Evolutionary conservation across 2,113 vertebrate genomes (phyloP), one percentile per base, ranked within the genome.

Genomic region (Elaphurus davidianus): DNA sequence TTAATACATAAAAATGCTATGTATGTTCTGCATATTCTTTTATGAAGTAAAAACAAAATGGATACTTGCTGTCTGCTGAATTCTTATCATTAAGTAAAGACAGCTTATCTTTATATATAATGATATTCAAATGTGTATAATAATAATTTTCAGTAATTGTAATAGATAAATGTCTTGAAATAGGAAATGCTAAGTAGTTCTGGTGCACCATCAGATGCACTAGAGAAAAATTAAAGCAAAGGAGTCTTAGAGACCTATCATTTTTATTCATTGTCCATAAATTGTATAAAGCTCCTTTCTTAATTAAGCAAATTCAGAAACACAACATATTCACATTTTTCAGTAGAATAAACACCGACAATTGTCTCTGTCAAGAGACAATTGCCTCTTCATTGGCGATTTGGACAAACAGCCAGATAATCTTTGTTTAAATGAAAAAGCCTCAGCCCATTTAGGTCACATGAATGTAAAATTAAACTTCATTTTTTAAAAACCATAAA

Each of bases 301-400:
- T 59, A 94, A 93, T 94, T 88, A 89, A 96, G 45, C 9, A 92
- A 95, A 90, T 89, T 93, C 27, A 96, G 79, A 93, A 81, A 82
- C 47, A 64, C 15, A 96, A 74, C 86, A 64, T 86, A 88, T 60
- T 87, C 76, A 55, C 90, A 97, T 87, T 97, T 96, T 96, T 95
- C 88, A 94, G 45, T 93, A 89, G 50, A 97, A 91, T 95, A 94
- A 91, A 71, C 23, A 85, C 23, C 17, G 54, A 92, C 85, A 98
- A 84, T 96, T 93, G 6, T 90, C 47, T 96, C 33, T 94, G 28
- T 83, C 60, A 87, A 27, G 30, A 87, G 59, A 94, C 33, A 87
- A 54, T 55, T 91, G 16, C 60, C 15, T 64, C 30, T 90, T 93
- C 33, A 14, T 10, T 94, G 17, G 3, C 84, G 15, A 27, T 85